Percentiles rank a stretch among this genome's conserved stretches.
phyloP scores from a whole-genome alignment of 2,113 vertebrate genomes.

The Pluvialis apricaria region DNA sequence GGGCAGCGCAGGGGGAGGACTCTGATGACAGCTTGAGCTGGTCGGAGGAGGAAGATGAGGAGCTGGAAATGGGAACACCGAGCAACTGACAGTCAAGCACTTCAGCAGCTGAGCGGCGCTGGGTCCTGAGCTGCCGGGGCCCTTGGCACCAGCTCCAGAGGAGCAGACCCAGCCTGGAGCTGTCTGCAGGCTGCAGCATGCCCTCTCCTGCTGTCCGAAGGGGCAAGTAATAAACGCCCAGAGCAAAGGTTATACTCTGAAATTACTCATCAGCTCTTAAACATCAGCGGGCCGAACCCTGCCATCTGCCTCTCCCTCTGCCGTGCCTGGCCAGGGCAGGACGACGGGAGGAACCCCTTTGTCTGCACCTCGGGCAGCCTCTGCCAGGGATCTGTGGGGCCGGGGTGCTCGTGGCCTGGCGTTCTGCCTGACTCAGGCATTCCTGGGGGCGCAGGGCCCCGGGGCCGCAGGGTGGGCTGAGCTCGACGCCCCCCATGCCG shows the following conservation, averaged over 20 bases:
- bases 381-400: background rate
- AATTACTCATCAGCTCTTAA: background rate
- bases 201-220: background rate
- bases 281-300: background rate
- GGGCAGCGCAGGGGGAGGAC: slow-evolving; percentile 23
- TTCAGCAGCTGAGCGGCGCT: background rate
- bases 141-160: background rate
- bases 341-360: rapidly evolving
- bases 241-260: background rate
- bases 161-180: background rate
- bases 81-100: background rate
- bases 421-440: background rate
- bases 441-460: background rate
- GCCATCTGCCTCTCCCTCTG: background rate
- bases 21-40: slow-evolving; percentile 76
- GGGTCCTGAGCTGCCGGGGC: background rate
- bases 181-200: rapidly evolving
- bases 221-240: slow-evolving; percentile 18
- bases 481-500: rapidly evolving
- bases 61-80: slow-evolving; percentile 24
- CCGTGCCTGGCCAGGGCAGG: background rate
- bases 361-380: background rate
- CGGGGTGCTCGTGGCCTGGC: rapidly evolving
- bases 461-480: background rate
- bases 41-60: slow-evolving; percentile 72